A percentile compares a stretch with the other conserved stretches of the same genome.
phyloP scores from a whole-genome alignment of 2,113 vertebrate species.

The Scophthalmus maximus region DNA sequence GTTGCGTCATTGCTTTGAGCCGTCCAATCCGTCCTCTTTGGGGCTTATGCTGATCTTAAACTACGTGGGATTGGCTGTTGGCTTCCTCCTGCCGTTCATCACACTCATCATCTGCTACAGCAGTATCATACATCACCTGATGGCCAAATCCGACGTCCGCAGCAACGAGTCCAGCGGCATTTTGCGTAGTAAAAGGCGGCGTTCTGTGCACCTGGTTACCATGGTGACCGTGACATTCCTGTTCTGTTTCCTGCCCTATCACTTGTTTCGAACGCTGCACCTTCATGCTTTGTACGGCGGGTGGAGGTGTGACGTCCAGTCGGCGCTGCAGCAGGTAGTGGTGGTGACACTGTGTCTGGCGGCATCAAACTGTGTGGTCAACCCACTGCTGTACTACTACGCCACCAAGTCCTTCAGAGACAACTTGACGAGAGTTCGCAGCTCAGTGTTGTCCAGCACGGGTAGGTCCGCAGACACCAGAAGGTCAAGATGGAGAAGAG shows the following conservation, averaged over 20 bases:
- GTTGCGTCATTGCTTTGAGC: conserved; percentile 76
- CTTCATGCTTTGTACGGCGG: conserved; percentile 50
- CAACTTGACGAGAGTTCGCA: neutral
- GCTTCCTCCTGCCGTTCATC: conserved; percentile 79
- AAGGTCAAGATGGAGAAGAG: too few relatives aligned
- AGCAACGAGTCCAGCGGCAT: too few relatives aligned
- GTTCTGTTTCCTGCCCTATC: conserved; percentile 83
- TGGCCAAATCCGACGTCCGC: rapidly evolving
- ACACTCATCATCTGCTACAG: conserved; percentile 77
- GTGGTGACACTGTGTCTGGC: conserved; percentile 79
- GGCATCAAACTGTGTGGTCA: conserved; percentile 77
- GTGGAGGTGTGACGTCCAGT: conserved; percentile 19
- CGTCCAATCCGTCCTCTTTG: conserved; percentile 43
- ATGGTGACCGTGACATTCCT: conserved; percentile 76
- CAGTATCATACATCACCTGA: conserved; percentile 57
- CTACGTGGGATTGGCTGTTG: conserved; percentile 71
- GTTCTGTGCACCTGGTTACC: conserved; percentile 65
- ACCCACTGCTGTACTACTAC: conserved; percentile 83
- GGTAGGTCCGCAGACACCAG: too few relatives aligned
- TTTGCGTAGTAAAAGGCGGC: rapidly evolving
- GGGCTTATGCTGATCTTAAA: conserved; percentile 65
- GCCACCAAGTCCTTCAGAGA: conserved; percentile 70
- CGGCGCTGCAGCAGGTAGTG: conserved; percentile 51
- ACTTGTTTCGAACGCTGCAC: conserved; percentile 73
- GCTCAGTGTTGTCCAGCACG: conserved; percentile 12